Evolutionary conservation across 2,888 invertebrate genomes (phyloP), one percentile per base, ranked within the genome.

Genomic region (Drosophila conformis): DNA sequence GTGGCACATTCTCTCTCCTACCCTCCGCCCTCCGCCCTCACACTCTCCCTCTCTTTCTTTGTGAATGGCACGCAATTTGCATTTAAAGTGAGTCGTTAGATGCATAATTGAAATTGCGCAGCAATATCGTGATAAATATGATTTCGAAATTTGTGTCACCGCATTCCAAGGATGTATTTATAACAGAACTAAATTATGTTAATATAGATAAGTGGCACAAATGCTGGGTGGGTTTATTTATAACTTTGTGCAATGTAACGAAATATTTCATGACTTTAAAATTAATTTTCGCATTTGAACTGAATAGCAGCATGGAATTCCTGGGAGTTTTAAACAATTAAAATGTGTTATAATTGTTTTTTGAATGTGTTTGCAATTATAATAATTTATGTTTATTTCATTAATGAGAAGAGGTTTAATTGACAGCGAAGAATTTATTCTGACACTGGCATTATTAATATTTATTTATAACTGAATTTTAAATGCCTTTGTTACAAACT

Each of bases 71-170:
- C 73, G 70, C 80, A 88, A 90, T 90, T 85, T 85, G 90, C 90
- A 85, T 85, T 85, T 90, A 73, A 90, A 85, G 90, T 90, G 89
- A 83, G 69, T 90, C 80, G 90, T 82, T 86, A 83, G 89, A 31
- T 56, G 80, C 87, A 56, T 90, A 85, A 85, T 85, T 85, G 89
- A 81, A 81, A 77, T 71, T 63, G 64, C 69, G 40, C 64, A 64
- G 69, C 73, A 67, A 76, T 67, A 76, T 81, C 66, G 58, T 73
- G 74, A 79, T 82, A 70, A 70, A 84, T 72, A 88, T 76, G 71
- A 73, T 69, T 60, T 48, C 68, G 42, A 58, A 65, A 83, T 87
- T 65, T 67, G 60, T 67, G 66, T 72, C 79, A 68, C 49, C 42
- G 36, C 51, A 57, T 29, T 33, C 21, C 18, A 54, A 59, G 49